Base-by-base conservation (phyloP, 2,888 invertebrate genomes). In the Agonum fuliginosum region DNA sequence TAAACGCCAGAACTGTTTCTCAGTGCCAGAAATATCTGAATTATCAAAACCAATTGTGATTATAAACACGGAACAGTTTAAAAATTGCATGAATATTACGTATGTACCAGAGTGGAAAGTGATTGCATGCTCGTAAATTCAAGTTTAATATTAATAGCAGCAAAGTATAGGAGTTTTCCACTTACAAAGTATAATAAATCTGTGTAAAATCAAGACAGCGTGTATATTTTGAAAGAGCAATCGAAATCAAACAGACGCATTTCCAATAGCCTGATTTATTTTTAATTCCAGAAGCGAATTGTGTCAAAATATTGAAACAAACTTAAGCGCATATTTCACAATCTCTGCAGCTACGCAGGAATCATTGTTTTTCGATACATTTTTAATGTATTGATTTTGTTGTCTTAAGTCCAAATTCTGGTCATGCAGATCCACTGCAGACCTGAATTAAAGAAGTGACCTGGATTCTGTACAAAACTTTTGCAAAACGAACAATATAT, bases 151-250 rank as follows among this genome's bases (percentile, higher is more conserved):
- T 62, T 62, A 34, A 62, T 62, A 62, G 62, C 19, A 62, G 20
- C 3, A n/a, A n/a, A 27, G 62, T 62, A 34, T 62, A 37, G 62
- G 34, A 62, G 34, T 62, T 62, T 62, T 62, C 62, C 62, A 62
- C 62, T 62, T 62, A 62, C 34, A 62, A 30, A 62, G 67, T 67
- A 41, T 67, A 67, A 67, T 67, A 41, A 67, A 67, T 67, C 20
- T 67, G 41, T 37, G 14, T 67, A 67, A 67, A 67, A 67, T 67
- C 67, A 41, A 67, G 67, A 20, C 62, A 27, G 67, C 41, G 14
- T 67, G 67, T 67, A 67, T 67, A 67, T 67, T 67, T 67, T 67
- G 67, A 37, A 41, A 41, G 20, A 67, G 19, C 41, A 67, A 62
- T 67, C 67, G 22, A 67, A 37, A 67, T 41, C 22, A 67, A 71